These are phyloP conservation scores for Acrocephalus scirpaceus DNA, from an alignment of 2,797 vertebrate species.

Conservation along the genomic window DNA sequence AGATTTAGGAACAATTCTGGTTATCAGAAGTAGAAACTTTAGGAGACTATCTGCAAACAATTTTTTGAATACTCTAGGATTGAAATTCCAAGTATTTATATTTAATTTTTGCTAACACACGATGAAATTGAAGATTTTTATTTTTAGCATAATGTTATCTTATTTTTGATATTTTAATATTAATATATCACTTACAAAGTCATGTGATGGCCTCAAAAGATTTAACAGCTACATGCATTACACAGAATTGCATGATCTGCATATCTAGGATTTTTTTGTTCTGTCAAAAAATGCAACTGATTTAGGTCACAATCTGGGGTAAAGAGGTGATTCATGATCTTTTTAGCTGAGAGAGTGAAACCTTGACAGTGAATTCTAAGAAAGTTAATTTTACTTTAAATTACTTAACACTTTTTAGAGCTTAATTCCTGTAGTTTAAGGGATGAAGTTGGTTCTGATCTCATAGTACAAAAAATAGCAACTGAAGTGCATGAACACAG, in stretches of 20 bases:
- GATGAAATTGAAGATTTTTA: too few species aligned
- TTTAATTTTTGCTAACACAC: background rate
- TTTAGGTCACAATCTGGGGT: background rate
- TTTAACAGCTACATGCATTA: background rate
- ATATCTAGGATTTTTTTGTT: background rate
- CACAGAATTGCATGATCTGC: background rate
- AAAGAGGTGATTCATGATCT: background rate
- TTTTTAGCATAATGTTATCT: background rate
- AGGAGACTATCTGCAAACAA: background rate
- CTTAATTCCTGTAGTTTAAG: background rate
- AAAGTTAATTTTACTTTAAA: background rate
- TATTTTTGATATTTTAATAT: background rate
- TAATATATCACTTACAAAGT: background rate
- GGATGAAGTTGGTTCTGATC: background rate
- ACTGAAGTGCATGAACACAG: background rate
- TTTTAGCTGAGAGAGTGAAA: background rate
- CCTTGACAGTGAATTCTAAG: background rate
- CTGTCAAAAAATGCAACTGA: background rate
- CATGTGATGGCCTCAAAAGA: background rate
- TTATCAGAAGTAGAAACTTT: background rate
- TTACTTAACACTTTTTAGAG: background rate
- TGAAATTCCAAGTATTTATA: background rate
- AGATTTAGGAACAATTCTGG: background rate
- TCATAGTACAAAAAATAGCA: background rate
- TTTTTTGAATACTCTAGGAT: background rate